Evolutionary conservation across 2,888 invertebrate species (phyloP), one percentile per base, ranked within the genome.

Genomic region (Volucella bombylans): DNA sequence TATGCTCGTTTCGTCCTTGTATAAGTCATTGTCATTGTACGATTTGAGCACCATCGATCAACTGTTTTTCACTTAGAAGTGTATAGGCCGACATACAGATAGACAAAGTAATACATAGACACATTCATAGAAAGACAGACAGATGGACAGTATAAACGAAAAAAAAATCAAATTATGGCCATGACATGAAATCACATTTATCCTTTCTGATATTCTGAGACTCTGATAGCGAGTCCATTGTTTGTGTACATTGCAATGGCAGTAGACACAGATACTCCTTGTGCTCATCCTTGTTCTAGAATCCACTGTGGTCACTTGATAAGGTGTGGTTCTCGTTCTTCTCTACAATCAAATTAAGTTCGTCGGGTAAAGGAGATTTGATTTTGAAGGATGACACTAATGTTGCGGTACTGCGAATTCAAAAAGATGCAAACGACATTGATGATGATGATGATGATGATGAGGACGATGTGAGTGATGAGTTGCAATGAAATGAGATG

Each of bases 381-480:
- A 81, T 81, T 76, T 59, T 71, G 59, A 71, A 82, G 81, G 57
- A 52, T 71, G 76, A 69, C 45, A 38, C 38, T 68, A 57, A 68
- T 55, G 55, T 14, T 38, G 31, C 31, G 31, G 31, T 31, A 31
- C 6, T 31, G 31, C 31, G 31, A 31, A 31, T 31, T 31, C 31
- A 31, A 31, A 31, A 6, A 31, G 23, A 23, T 23, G 4, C 23
- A 23, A 23, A 23, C 4, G 45, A 68, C 55, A 68, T 31, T 47
- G 57, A 55, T 55, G n/a, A 23, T 54, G 39, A 64, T 61, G 62
- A 41, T 73, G 12, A n/a, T 54, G 65, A n/a, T 78, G 57, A 10
- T 64, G 39, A 49, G 23, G 12, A 23, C 47, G 49, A 45, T 23
- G 14, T 45, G 6, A 11, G 64, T 71, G 41, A 14, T 59, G 50